Conservation (phyloP, 2,888 invertebrate genomes). For the Tachina lurida region DNA sequence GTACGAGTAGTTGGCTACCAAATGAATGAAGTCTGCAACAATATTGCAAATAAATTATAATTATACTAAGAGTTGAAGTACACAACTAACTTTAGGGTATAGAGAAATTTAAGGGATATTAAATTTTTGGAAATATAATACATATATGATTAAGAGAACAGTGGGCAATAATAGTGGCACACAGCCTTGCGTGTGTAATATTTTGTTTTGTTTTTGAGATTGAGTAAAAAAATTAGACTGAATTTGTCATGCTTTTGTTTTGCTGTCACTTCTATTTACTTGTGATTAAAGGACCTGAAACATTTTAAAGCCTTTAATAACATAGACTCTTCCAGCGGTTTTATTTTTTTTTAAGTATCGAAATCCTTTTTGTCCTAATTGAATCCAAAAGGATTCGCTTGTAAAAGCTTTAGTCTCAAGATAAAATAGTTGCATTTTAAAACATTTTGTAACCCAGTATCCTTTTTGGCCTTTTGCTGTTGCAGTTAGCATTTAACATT, state of each 20-base stretch:
- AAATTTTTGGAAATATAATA: not conserved
- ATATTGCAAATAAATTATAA: conserved; percentile 15
- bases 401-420: no score
- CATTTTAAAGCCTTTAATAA: no score
- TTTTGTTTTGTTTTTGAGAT: not conserved
- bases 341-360: no score
- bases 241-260: no score
- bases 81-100: not conserved
- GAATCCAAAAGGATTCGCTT: no score
- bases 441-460: conserved; percentile 11
- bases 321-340: not conserved
- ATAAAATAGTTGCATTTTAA: not conserved
- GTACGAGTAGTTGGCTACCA: not conserved
- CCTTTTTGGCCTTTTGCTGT: conserved; percentile 10
- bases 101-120: not conserved
- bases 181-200: not conserved
- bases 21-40: conserved; percentile 6
- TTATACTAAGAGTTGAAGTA: conserved; percentile 7
- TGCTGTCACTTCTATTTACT: no score
- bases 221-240: not conserved
- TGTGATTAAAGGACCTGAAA: no score
- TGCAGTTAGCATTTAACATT: conserved; percentile 16
- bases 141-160: not conserved
- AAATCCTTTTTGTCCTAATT: no score
- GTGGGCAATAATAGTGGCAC: not conserved